These are phyloP conservation scores for Nothoprocta pentlandii DNA, from an alignment of 2,113 vertebrate species.

Conservation along the genomic window DNA sequence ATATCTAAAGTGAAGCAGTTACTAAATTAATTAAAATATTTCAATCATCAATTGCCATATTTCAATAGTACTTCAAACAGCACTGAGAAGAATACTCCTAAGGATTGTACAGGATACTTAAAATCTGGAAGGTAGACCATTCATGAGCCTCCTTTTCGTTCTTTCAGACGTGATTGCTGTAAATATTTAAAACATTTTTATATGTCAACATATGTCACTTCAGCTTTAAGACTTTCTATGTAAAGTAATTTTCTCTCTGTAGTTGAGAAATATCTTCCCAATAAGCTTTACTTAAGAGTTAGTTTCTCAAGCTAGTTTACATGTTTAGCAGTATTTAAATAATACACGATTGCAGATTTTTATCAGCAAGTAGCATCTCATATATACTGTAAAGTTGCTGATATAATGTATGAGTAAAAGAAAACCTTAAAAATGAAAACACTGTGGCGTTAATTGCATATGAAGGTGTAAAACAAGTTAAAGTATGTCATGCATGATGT, in stretches of 20 bases:
- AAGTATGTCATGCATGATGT: not conserved
- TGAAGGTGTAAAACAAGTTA: not conserved
- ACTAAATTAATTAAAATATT: not conserved
- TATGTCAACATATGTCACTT: not conserved
- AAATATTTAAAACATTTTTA: not conserved
- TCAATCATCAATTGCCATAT: not conserved
- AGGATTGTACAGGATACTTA: not conserved
- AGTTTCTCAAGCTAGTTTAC: not conserved
- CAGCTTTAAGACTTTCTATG: not conserved
- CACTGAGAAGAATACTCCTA: not conserved
- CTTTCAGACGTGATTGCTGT: not conserved
- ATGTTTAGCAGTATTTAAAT: not conserved
- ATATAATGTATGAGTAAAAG: not conserved
- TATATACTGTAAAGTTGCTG: not conserved
- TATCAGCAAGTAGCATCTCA: not conserved
- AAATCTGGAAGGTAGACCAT: not conserved
- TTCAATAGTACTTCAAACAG: not conserved
- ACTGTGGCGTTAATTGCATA: not conserved
- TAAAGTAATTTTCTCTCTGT: not conserved
- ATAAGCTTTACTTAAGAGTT: not conserved
- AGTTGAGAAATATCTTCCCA: not conserved
- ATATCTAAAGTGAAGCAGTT: not conserved
- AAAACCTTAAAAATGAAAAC: not conserved
- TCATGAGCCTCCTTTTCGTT: not conserved
- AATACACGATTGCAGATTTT: not conserved